These are phyloP conservation scores for Calidris pugnax DNA, from an alignment of 2,113 vertebrate genomes.

Conservation along the genomic window DNA sequence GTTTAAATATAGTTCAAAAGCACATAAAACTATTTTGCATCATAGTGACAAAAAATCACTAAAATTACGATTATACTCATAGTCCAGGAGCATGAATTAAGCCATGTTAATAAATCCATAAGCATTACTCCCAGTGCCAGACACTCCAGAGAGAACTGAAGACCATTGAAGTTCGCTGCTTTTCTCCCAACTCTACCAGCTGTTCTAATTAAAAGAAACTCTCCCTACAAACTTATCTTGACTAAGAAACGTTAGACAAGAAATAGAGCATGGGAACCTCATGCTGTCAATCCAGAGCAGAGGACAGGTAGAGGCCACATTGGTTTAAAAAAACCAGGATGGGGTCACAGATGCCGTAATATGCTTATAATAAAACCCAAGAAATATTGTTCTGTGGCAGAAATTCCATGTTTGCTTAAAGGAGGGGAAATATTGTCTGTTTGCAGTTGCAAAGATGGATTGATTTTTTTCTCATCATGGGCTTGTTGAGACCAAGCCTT, in stretches of 20 bases:
- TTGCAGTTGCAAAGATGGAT: background rate
- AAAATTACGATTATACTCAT: background rate
- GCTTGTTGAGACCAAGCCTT: background rate
- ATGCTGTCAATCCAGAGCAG: background rate
- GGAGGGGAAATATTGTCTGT: background rate
- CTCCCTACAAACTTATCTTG: background rate
- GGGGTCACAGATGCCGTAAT: background rate
- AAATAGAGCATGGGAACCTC: background rate
- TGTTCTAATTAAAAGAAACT: background rate
- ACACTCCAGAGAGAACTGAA: background rate
- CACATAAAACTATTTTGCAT: background rate
- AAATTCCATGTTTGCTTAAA: background rate
- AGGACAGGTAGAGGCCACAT: rapidly evolving
- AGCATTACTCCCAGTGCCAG: background rate
- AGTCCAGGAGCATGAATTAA: background rate
- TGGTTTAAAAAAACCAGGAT: background rate
- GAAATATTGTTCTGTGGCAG: background rate
- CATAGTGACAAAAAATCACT: background rate
- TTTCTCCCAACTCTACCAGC: background rate
- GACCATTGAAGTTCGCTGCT: background rate
- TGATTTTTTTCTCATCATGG: rapidly evolving
- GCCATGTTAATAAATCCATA: background rate
- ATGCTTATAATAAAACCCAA: background rate
- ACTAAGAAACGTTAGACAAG: background rate
- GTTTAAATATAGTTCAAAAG: background rate